phyloP scores from a whole-genome alignment of 2,113 vertebrate genomes.

The Thunnus thynnus region DNA sequence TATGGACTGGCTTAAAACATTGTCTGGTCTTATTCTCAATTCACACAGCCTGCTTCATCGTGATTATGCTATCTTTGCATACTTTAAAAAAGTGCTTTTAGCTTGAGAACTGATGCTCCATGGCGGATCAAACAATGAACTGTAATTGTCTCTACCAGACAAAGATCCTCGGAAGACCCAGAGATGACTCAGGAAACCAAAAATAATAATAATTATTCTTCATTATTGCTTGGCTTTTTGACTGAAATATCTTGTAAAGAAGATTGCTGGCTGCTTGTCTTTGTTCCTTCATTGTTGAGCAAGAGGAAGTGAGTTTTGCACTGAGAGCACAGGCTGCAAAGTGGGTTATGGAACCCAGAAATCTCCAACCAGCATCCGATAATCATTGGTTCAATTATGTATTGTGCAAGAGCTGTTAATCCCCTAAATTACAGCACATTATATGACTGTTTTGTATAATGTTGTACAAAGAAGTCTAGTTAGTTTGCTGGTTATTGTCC shows the following conservation, averaged over 20 bases:
- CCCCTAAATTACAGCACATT: background rate
- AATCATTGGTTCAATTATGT: background rate
- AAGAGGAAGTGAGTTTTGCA: background rate
- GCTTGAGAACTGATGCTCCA: background rate
- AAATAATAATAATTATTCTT: background rate
- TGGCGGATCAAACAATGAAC: slow-evolving; percentile 2
- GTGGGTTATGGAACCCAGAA: background rate
- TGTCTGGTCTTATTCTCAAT: too few relatives aligned
- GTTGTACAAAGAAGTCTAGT: background rate
- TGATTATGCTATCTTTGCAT: too few relatives aligned
- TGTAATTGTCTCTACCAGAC: slow-evolving; percentile 1
- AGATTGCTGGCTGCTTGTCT: background rate
- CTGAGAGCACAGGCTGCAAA: background rate
- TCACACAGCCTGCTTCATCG: too few relatives aligned
- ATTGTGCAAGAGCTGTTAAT: background rate
- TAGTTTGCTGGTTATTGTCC: background rate
- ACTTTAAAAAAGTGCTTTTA: too few relatives aligned
- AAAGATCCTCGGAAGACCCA: background rate
- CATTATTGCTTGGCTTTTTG: background rate
- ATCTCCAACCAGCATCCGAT: background rate
- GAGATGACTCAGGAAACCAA: background rate
- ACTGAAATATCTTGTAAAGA: background rate
- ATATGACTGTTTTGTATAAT: background rate
- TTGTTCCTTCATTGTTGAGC: background rate
- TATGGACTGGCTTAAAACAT: too few relatives aligned